These are phyloP conservation scores for Chionodraco myersi DNA, from an alignment of 2,113 vertebrate genomes.

Conservation along the genomic window DNA sequence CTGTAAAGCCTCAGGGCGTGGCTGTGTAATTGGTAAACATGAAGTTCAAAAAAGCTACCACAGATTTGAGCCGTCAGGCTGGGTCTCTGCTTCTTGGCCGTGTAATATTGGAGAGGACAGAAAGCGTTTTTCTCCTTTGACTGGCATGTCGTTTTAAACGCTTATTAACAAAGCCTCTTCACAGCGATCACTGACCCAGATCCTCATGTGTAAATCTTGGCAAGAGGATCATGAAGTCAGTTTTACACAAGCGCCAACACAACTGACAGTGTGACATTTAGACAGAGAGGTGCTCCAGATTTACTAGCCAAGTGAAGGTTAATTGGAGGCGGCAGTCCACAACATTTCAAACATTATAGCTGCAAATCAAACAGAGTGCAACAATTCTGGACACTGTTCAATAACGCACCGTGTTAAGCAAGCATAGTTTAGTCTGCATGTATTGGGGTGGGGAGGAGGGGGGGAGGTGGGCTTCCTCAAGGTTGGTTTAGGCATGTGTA, in stretches of 20 bases:
- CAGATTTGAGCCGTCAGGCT: conserved; percentile 38
- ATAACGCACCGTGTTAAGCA: conserved; percentile 36
- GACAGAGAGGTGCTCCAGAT: conserved; percentile 28
- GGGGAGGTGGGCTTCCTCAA: not conserved
- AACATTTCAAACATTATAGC: conserved; percentile 16
- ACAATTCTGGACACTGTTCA: conserved; percentile 20
- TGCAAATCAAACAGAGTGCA: conserved; percentile 36
- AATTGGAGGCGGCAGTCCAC: conserved; percentile 12
- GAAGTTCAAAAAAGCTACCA: conserved; percentile 53
- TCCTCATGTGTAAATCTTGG: conserved; percentile 19
- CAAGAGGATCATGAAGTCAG: conserved; percentile 23
- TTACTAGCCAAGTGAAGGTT: conserved; percentile 21
- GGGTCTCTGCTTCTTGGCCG: conserved; percentile 28
- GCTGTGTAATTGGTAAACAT: conserved; percentile 60
- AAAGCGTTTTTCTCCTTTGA: conserved; percentile 43
- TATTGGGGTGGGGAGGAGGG: not conserved
- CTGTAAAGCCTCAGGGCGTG: conserved; percentile 55
- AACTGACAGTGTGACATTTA: conserved; percentile 57
- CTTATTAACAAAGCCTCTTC: conserved; percentile 35
- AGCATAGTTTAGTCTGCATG: conserved; percentile 17
- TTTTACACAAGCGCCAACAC: conserved; percentile 23
- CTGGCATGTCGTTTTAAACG: conserved; percentile 53
- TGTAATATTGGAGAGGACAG: conserved; percentile 14
- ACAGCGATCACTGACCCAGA: conserved; percentile 46
- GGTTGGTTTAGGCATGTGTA: conserved; percentile 11